Evolutionary conservation across 2,888 invertebrate genomes (phyloP).

Genomic region (Lochmaea capreae): DNA sequence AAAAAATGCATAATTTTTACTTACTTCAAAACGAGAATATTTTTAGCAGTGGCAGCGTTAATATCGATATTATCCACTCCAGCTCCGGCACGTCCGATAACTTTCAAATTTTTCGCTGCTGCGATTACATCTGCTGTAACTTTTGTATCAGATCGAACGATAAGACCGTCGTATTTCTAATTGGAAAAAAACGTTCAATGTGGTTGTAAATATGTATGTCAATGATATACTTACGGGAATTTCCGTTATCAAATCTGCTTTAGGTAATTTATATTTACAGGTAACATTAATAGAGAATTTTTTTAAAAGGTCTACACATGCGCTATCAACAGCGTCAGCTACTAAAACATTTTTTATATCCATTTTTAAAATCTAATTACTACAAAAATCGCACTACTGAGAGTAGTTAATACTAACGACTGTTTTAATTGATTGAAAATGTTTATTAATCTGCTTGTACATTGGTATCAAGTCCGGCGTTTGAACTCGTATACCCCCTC

Average conservation of each 20-base stretch:
- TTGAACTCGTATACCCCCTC: slow-evolving; percentile 2
- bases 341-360: slow-evolving; percentile 85
- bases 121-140: slow-evolving; percentile 89
- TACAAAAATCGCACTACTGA: neutral
- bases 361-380: slow-evolving; percentile 55
- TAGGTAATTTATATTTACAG: slow-evolving; percentile 81
- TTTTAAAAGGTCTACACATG: slow-evolving; percentile 84
- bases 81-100: slow-evolving; percentile 96
- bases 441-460: neutral
- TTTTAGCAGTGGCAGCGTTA: slow-evolving; percentile 82
- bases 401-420: neutral
- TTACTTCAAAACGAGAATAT: slow-evolving; percentile 95
- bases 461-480: neutral
- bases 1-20: slow-evolving; percentile 58
- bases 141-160: slow-evolving; percentile 95
- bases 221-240: slow-evolving; percentile 75
- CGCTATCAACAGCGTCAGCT: slow-evolving; percentile 91
- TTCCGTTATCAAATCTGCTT: slow-evolving; percentile 83
- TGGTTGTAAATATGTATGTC: no score
- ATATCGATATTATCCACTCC: slow-evolving; percentile 99
- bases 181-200: slow-evolving; percentile 13
- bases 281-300: slow-evolving; percentile 83
- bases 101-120: slow-evolving; percentile 80
- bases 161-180: slow-evolving; percentile 90
- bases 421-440: neutral